These are phyloP conservation scores for Drosophila melanocephala DNA, from an alignment of 2,888 invertebrate genomes.

Conservation along the genomic window DNA sequence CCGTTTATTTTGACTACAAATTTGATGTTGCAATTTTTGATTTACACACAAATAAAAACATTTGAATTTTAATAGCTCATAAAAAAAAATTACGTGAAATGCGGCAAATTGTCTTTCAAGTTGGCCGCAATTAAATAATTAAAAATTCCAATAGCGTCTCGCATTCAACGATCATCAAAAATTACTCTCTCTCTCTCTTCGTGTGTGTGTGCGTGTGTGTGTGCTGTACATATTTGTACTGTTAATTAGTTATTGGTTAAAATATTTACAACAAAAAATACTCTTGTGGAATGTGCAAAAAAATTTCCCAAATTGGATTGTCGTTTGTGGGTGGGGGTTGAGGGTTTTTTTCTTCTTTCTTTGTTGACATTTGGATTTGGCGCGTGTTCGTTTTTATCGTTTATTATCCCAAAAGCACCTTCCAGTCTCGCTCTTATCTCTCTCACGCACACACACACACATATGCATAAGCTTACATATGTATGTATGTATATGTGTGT, in stretches of 20 bases:
- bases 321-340: not conserved
- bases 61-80: conserved; percentile 51
- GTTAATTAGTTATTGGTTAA: conserved; percentile 71
- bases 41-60: conserved; percentile 1
- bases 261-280: conserved; percentile 44
- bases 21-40: conserved; percentile 19
- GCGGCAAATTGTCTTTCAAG: conserved; percentile 69
- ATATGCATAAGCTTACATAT: conserved; percentile 8
- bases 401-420: conserved; percentile 57
- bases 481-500: not conserved
- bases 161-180: conserved; percentile 68
- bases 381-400: conserved; percentile 63
- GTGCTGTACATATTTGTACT: conserved; percentile 55
- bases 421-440: conserved; percentile 54
- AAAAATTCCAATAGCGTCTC: conserved; percentile 70
- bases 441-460: conserved; percentile 3
- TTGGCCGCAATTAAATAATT: conserved; percentile 76
- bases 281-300: conserved; percentile 58
- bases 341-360: conserved; percentile 19
- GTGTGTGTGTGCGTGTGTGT: not conserved
- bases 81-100: conserved; percentile 52
- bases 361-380: conserved; percentile 74
- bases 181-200: conserved; percentile 27
- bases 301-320: conserved; percentile 39
- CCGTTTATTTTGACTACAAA: not conserved